Evolutionary conservation across 2,888 invertebrate species (phyloP).

Genomic region (Pardosa pseudoannulata): DNA sequence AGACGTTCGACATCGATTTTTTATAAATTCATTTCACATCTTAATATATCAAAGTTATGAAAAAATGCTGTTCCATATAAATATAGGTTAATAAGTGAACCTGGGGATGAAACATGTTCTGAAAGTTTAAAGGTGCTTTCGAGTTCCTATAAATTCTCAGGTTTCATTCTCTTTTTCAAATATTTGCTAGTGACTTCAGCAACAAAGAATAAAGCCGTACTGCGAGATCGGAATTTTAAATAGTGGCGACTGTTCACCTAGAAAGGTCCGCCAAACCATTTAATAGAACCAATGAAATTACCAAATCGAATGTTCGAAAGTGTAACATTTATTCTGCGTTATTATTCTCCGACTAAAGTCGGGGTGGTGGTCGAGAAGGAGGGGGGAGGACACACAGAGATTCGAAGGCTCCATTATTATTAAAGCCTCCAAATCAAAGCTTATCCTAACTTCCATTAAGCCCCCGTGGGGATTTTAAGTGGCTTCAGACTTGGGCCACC

Average conservation of each 20-base stretch:
- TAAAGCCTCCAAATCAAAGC: constrained; percentile 2
- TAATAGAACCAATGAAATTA: constrained; percentile 10
- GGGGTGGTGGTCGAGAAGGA: too few relatives aligned
- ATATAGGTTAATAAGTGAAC: too few relatives aligned
- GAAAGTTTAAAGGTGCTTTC: too few relatives aligned
- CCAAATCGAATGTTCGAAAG: constrained; percentile 12
- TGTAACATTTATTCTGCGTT: constrained; percentile 14
- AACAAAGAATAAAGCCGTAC: too few relatives aligned
- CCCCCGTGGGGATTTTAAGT: constrained; percentile 51
- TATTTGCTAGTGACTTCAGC: too few relatives aligned
- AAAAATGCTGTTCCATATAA: too few relatives aligned
- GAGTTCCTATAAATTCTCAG: too few relatives aligned
- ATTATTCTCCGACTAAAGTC: not conserved
- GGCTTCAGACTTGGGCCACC: constrained; percentile 54
- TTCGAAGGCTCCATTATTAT: constrained; percentile 26
- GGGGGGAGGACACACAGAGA: not conserved
- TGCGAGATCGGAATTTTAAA: constrained; percentile 4
- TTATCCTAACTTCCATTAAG: constrained; percentile 34
- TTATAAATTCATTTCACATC: too few relatives aligned
- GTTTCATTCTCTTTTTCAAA: too few relatives aligned
- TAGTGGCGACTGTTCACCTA: constrained; percentile 1
- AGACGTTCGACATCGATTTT: too few relatives aligned
- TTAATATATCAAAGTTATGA: too few relatives aligned
- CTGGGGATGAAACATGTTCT: too few relatives aligned
- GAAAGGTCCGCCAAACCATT: not conserved